Evolutionary conservation across 2,113 vertebrate genomes (phyloP), one percentile per base, ranked within the genome.

Genomic region (Panthera leo): DNA sequence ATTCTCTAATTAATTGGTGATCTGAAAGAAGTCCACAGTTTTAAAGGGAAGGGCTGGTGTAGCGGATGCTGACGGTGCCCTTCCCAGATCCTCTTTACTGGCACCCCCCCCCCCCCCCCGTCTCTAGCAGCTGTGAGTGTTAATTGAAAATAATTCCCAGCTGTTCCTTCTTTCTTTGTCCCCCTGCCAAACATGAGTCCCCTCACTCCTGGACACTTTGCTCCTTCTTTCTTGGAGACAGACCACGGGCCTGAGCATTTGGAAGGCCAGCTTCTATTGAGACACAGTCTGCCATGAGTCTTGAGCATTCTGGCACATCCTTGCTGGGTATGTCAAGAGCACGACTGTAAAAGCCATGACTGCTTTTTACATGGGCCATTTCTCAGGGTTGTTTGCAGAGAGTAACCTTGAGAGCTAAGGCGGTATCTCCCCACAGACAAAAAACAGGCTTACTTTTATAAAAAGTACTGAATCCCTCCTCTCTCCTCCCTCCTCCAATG

Each of bases 11-110:
- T 75, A 48, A 51, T n/a, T 39, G 23, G 21, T 79, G 58, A 71
- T 67, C 23, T 67, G 31, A 94, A 85, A 80, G 84, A 85, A 95
- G 92, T 73, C 13, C 51, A 4, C 36, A 36, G 36, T 78, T 85
- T 51, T 65, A 58, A 87, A 68, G 78, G 70, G 48, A 68, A 92
- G 27, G 4, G 29, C 14, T 25, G n/a, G 76, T 61, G 23, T 39
- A 15, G 31, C 6, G 7, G n/a, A 65, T 11, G 3, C 5, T 42
- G 61, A 25, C 3, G 48, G 16, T 5, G 1, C 1, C 34, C 39
- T 68, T 53, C 18, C 71, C 23, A 45, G 39, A n/a, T 67, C 75
- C 21, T 90, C 58, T 19, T 68, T 63, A 4, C 8, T 13, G 12
- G 10, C n/a, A 9, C 13, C 10, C 39, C 39, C 39, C 23, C n/a